Percentiles rank a stretch among this genome's conserved stretches.
Conservation (phyloP, 1,140 invertebrate species). For the Phymorhynchus buccinoides region DNA sequence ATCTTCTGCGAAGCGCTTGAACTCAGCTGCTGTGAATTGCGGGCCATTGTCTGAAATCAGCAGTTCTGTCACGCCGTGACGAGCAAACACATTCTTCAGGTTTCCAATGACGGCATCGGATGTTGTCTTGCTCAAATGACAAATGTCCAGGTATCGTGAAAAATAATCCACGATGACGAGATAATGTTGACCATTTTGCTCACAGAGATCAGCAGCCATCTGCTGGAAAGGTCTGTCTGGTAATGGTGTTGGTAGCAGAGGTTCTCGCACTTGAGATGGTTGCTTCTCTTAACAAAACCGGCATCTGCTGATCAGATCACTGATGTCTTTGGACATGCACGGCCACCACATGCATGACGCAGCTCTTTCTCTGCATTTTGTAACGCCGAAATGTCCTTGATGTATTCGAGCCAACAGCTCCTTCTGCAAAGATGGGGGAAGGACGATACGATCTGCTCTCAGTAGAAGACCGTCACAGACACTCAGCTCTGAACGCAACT, state of each 20-base stretch:
- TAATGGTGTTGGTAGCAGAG: constrained; percentile 24
- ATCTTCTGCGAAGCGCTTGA: constrained; percentile 30
- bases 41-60: constrained; percentile 28
- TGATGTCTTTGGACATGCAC: constrained; percentile 48
- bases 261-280: constrained; percentile 31
- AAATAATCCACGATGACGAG: constrained; percentile 34
- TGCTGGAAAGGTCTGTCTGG: constrained; percentile 35
- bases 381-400: constrained; percentile 64
- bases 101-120: constrained; percentile 12
- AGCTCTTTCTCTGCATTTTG: constrained; percentile 45
- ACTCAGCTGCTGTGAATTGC: constrained; percentile 43
- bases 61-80: constrained; percentile 28
- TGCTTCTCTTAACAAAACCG: constrained; percentile 24
- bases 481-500: background rate
- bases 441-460: constrained; percentile 48
- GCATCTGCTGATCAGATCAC: constrained; percentile 38
- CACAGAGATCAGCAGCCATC: constrained; percentile 35
- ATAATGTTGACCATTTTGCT: constrained; percentile 18
- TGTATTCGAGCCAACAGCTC: constrained; percentile 64
- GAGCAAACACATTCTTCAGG: constrained; percentile 24
- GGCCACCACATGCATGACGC: constrained; percentile 50
- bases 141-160: constrained; percentile 36
- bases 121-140: background rate
- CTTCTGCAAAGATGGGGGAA: constrained; percentile 56
- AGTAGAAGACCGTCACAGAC: background rate